Base-by-base conservation (phyloP, 2,797 vertebrate genomes). In the Sebastes steindachneri region DNA sequence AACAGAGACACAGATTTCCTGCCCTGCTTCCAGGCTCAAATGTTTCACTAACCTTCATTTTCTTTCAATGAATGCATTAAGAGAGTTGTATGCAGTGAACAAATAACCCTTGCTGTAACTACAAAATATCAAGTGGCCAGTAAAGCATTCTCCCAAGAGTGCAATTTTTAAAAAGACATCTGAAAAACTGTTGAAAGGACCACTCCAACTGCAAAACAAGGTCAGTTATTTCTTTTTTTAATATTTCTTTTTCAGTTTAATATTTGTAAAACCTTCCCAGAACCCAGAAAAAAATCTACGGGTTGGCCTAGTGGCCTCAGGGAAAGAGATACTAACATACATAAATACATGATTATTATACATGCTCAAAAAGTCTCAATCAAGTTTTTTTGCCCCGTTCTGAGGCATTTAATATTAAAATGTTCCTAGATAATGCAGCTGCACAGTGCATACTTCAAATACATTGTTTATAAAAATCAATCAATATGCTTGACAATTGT, bases 101-200 rank as follows among this genome's bases (percentile, higher is more conserved):
- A 48, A 48, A 0, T 48, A 19, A 15, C 5, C 0, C 41, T 48
- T 48, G 0, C 15, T 17, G 7, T 7, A 48, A 48, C 6, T 19
- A 48, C 9, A 48, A 19, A 3, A 48, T 17, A 7, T 48, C 17
- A 8, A 19, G 45, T 48, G 45, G 15, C 45, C 15, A 17, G 15
- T 9, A 19, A 51, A 51, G 48, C 19, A 51, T 51, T 51, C 19
- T 51, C 48, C 19, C 48, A 0, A 45, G 14, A 45, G 15, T 45
- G 15, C 41, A 45, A 45, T 45, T 7, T 37, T 37, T 41, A 41
- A 41, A 41, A 41, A 41, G 5, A 41, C 45, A 48, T 48, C 45
- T 19, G 45, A 8, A 48, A 19, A 48, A 48, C 7, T 37, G 35
- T 37, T 37, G 7, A 19, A 48, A 48, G 41, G 41, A 19, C 41